Evolutionary conservation across 2,113 vertebrate species (phyloP).

Genomic region (Balaenoptera acutorostrata): DNA sequence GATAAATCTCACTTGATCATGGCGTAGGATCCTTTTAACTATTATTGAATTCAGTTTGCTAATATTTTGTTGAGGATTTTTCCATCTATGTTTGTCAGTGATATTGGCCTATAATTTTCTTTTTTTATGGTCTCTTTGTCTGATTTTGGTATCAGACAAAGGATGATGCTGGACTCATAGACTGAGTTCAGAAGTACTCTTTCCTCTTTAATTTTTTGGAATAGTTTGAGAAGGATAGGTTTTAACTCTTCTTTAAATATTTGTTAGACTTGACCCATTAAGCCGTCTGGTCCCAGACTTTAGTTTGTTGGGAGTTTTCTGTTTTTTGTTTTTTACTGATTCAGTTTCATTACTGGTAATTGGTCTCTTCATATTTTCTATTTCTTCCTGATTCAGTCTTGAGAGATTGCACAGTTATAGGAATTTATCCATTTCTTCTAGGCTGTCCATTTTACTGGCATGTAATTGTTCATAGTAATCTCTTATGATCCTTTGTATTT

Average conservation of each 20-base stretch:
- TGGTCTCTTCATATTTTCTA: neutral
- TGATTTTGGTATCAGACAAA: neutral
- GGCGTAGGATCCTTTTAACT: neutral
- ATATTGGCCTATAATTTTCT: neutral
- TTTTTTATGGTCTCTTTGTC: neutral
- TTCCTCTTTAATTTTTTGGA: neutral
- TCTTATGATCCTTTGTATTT: neutral
- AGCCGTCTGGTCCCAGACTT: neutral
- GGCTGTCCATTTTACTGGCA: neutral
- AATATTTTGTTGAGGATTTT: neutral
- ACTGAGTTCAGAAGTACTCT: neutral
- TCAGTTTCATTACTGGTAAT: neutral
- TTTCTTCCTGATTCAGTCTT: neutral
- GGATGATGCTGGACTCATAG: neutral
- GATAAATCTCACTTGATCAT: neutral
- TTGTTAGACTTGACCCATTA: neutral
- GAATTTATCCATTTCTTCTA: neutral
- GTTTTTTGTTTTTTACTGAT: neutral
- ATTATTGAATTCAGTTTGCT: neutral
- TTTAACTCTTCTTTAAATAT: neutral
- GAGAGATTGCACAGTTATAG: neutral
- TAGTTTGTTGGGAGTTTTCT: neutral
- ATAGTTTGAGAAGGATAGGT: neutral
- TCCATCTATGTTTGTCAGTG: neutral
- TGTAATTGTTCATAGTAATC: neutral